These are phyloP conservation scores for Myiothlypis chrysogaster DNA, from an alignment of 2,797 vertebrate species.

Conservation along the genomic window DNA sequence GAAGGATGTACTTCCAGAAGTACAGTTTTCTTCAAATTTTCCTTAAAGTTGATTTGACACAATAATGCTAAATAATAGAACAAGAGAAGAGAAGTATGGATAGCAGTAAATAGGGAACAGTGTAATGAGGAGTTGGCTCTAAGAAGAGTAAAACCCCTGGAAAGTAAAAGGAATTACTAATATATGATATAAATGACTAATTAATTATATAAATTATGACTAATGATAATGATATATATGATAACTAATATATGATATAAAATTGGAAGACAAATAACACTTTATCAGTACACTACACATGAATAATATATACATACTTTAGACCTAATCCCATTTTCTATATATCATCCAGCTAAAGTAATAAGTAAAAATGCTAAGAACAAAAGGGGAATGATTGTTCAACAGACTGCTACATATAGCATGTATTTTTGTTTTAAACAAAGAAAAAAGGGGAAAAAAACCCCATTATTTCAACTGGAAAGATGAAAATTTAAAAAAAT, in stretches of 20 bases:
- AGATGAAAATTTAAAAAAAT: neutral
- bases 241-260: neutral
- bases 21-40: neutral
- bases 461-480: neutral
- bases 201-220: neutral
- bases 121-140: neutral
- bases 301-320: neutral
- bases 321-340: neutral
- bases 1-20: neutral
- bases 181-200: neutral
- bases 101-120: neutral
- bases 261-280: neutral
- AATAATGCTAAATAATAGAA: neutral
- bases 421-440: neutral
- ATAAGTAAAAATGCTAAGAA: neutral
- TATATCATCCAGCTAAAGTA: neutral
- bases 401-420: neutral
- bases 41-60: neutral
- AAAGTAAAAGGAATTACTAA: neutral
- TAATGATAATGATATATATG: too few relatives aligned
- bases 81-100: neutral
- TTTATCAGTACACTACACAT: neutral
- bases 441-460: neutral
- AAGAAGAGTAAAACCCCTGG: neutral
- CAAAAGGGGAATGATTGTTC: neutral